Evolutionary conservation across 2,888 invertebrate species (phyloP).

Genomic region (Dynastes grantii): DNA sequence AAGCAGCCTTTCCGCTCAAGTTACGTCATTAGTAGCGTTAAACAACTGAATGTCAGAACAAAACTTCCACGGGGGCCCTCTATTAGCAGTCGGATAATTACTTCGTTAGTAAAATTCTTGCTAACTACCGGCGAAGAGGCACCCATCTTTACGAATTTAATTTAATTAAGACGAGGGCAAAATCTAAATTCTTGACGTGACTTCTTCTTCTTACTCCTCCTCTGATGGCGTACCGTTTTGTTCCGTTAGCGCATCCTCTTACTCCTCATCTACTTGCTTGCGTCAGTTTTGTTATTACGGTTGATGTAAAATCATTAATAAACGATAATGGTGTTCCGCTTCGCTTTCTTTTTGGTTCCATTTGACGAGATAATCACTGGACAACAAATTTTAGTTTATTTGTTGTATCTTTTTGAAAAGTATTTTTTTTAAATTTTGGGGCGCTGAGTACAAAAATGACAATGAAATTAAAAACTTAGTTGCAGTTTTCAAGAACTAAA

Average conservation of each 20-base stretch:
- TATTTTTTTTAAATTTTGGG: no score
- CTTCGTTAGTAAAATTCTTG: conserved; percentile 71
- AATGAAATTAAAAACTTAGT: no score
- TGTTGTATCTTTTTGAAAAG: no score
- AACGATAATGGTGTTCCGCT: neutral
- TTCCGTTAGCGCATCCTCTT: neutral
- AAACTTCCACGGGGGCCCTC: conserved; percentile 65
- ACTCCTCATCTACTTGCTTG: neutral
- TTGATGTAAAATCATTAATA: conserved; percentile 62
- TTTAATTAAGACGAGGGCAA: conserved; percentile 69
- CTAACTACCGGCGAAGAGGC: conserved; percentile 64
- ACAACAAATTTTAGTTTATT: no score
- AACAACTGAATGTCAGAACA: conserved; percentile 68
- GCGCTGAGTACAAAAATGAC: no score
- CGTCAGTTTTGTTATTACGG: conserved; percentile 54
- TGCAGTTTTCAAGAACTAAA: no score
- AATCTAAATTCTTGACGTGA: conserved; percentile 66
- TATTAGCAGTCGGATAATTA: conserved; percentile 70
- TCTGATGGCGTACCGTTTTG: neutral
- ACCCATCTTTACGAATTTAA: conserved; percentile 67
- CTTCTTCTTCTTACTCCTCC: conserved; percentile 56
- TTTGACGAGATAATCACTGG: neutral
- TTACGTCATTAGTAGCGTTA: conserved; percentile 80
- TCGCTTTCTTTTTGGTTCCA: neutral
- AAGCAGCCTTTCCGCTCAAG: conserved; percentile 89